Conservation (phyloP, 2,888 invertebrate genomes). For the Xestia rhomboidea region DNA sequence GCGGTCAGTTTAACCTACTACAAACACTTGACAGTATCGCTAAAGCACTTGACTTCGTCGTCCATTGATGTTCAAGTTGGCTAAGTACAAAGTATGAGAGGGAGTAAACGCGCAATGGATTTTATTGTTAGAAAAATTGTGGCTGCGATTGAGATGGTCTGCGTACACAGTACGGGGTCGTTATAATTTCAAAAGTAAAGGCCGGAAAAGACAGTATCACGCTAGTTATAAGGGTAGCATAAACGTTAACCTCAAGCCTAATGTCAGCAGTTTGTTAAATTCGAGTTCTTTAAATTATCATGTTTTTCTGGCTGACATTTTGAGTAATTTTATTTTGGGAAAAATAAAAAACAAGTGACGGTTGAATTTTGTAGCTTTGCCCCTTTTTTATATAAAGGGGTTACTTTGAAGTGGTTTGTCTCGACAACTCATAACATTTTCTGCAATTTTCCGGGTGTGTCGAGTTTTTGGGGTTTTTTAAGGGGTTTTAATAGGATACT, state of each 20-base stretch:
- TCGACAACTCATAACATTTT: conserved; percentile 5
- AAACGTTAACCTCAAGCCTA: conserved; percentile 61
- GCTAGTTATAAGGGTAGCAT: conserved; percentile 69
- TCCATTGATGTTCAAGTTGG: conserved; percentile 21
- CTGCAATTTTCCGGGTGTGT: conserved; percentile 9
- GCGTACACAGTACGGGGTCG: conserved; percentile 53
- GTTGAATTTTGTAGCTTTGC: conserved; percentile 22
- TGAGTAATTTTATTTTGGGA: conserved; percentile 53
- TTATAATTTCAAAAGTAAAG: conserved; percentile 71
- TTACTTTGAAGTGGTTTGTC: conserved; percentile 22
- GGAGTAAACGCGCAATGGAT: conserved; percentile 22
- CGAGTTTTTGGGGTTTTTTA: neutral
- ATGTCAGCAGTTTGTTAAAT: conserved; percentile 59
- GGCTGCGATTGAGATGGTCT: neutral
- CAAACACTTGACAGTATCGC: neutral
- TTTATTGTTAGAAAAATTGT: neutral
- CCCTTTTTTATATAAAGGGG: conserved; percentile 14
- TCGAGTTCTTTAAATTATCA: conserved; percentile 37
- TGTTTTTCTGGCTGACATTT: conserved; percentile 35
- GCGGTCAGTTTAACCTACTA: conserved; percentile 55
- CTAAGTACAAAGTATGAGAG: accelerated
- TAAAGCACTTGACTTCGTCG: neutral
- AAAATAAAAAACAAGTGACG: conserved; percentile 28
- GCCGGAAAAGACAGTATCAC: conserved; percentile 60
- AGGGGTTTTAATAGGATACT: neutral